phyloP scores from a whole-genome alignment of 2,888 invertebrate species.

The Scaptodrosophila latifasciaeformis region DNA sequence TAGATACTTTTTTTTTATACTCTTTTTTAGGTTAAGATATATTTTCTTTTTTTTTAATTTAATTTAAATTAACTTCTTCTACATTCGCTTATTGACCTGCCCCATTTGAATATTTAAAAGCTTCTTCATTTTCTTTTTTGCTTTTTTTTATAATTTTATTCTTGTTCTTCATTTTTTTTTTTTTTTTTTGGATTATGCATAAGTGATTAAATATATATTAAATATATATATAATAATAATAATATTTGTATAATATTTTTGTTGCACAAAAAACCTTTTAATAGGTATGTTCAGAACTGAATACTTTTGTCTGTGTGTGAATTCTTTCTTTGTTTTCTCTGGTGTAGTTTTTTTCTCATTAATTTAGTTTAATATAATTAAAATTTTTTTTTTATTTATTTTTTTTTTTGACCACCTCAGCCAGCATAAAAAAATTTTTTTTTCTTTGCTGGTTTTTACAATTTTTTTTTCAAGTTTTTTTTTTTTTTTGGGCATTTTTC shows the following conservation, averaged over 20 bases:
- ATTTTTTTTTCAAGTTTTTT: constrained; percentile 40
- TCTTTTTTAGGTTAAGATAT: no score
- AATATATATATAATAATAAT: constrained; percentile 23
- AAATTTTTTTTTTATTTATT: no score
- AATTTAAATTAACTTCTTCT: no score
- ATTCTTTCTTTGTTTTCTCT: constrained; percentile 27
- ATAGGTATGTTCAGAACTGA: constrained; percentile 57
- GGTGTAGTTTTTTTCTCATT: constrained; percentile 19
- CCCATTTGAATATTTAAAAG: not conserved
- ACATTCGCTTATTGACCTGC: no score
- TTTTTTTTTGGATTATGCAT: constrained; percentile 7
- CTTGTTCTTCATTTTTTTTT: constrained; percentile 11
- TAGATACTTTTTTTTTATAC: constrained; percentile 19
- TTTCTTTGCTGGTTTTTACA: constrained; percentile 61
- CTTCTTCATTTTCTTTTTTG: not conserved
- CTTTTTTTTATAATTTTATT: not conserved
- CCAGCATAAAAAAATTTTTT: constrained; percentile 69
- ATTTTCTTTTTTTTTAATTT: not conserved
- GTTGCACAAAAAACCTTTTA: constrained; percentile 65
- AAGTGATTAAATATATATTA: constrained; percentile 16
- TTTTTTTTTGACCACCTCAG: no score
- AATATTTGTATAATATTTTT: constrained; percentile 22
- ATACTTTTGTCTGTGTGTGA: constrained; percentile 28
- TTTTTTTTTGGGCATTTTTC: constrained; percentile 27
- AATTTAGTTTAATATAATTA: constrained; percentile 32